Evolutionary conservation across 2,113 vertebrate species (phyloP), one percentile per base, ranked within the genome.

Genomic region (Micronycteris hirsuta): DNA sequence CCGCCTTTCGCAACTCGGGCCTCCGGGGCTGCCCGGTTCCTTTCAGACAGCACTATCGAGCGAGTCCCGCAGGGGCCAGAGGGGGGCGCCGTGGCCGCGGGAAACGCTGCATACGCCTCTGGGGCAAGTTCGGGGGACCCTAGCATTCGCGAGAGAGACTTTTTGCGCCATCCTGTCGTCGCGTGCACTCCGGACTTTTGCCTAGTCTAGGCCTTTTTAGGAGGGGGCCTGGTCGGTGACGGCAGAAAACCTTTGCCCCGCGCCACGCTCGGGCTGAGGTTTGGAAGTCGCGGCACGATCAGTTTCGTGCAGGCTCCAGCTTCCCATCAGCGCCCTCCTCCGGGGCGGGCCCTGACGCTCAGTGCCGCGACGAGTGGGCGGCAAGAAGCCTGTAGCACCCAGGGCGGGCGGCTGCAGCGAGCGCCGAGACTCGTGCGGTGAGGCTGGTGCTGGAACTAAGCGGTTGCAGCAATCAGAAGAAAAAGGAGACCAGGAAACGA

Each of bases 301-400:
- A 36, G 56, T 70, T 73, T n/a, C 6, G 86, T 71, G 83, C 33
- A 0, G 33, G 45, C 89, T 49, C 10, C 4, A 31, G 95, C 81
- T 93, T 90, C 91, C 89, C 89, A 94, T 93, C 96, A 89, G 85
- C 92, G 92, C 95, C 95, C 97, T 95, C 94, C 95, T 47, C 67
- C 14, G 76, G 87, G 97, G 97, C 92, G 96, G 97, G 84, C 31
- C 76, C 95, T 38, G 81, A 86, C 84, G 74, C 61, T 49, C 13
- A 0, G 67, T 0, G 90, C 92, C 28, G 92, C 83, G 61, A 77
- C 71, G 73, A 95, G 97, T 95, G 96, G 97, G 97, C 85, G 95
- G 95, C 73, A 6, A 31, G 86, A 33, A 95, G 68, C 89, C 36
- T 52, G 95, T 58, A 89, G 94, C 74, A 15, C 9, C 14, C 61